phyloP scores from a whole-genome alignment of 2,797 vertebrate species.

The Spinus olivaceus region DNA sequence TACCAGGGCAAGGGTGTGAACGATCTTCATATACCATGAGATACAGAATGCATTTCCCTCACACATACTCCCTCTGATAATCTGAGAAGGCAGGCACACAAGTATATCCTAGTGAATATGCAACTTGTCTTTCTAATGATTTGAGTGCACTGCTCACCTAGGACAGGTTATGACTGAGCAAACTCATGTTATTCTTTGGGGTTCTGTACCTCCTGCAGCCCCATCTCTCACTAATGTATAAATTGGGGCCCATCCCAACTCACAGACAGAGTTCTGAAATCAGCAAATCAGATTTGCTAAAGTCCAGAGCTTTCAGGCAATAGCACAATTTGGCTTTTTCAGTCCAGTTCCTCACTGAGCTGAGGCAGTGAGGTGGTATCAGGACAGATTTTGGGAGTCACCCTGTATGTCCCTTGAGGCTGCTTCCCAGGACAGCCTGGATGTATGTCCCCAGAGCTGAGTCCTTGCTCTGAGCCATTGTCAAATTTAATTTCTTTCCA shows the following conservation, averaged over 20 bases:
- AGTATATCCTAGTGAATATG: neutral
- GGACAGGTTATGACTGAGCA: neutral
- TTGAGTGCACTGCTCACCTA: neutral
- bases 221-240: rapidly evolving
- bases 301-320: neutral
- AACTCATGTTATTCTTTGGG: neutral
- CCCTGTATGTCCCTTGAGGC: neutral
- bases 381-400: neutral
- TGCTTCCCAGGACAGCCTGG: neutral
- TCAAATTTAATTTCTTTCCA: neutral
- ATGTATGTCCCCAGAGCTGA: neutral
- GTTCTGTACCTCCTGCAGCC: neutral
- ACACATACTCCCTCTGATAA: neutral
- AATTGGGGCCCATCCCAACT: rapidly evolving
- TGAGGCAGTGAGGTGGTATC: neutral
- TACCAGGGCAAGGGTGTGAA: neutral
- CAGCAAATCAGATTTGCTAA: neutral
- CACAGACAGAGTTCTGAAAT: neutral
- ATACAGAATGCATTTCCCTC: neutral
- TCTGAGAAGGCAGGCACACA: neutral
- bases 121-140: neutral
- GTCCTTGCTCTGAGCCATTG: neutral
- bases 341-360: neutral
- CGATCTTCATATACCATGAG: neutral
- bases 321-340: neutral